phyloP scores from a whole-genome alignment of 2,888 invertebrate species.

The Melinaea menophilus region DNA sequence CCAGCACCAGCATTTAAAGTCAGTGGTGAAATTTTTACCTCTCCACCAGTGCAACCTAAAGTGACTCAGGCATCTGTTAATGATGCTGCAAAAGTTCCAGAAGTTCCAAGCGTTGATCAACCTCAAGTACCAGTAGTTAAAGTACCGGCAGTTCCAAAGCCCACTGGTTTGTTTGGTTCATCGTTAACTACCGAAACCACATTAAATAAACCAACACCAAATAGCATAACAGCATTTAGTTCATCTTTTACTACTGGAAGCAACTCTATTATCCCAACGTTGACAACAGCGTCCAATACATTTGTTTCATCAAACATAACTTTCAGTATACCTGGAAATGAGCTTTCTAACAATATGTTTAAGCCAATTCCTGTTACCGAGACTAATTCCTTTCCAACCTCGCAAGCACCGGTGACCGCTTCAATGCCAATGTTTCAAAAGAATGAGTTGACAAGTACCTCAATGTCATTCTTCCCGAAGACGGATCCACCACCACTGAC shows the following conservation, averaged over 20 bases:
- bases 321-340: constrained; percentile 34
- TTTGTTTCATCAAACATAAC: constrained; percentile 31
- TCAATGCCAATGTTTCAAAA: constrained; percentile 34
- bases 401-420: constrained; percentile 23
- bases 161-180: constrained; percentile 27
- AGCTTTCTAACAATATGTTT: constrained; percentile 36
- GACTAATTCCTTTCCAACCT: constrained; percentile 31
- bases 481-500: constrained; percentile 33
- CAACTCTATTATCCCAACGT: constrained; percentile 7
- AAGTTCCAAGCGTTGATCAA: constrained; percentile 45
- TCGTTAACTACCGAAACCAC: constrained; percentile 19
- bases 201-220: constrained; percentile 25
- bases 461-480: constrained; percentile 40
- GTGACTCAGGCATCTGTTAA: constrained; percentile 30
- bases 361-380: constrained; percentile 28
- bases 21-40: constrained; percentile 26
- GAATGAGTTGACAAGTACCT: constrained; percentile 22
- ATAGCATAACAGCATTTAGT: neutral
- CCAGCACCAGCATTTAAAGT: constrained; percentile 4
- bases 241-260: neutral
- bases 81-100: constrained; percentile 46
- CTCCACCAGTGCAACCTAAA: constrained; percentile 7
- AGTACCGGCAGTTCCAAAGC: neutral
- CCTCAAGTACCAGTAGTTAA: neutral
- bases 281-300: constrained; percentile 29